A percentile compares a stretch with the other conserved stretches of the same genome.
Conservation (phyloP, 2,888 invertebrate genomes). For the Yponomeuta cagnagella region DNA sequence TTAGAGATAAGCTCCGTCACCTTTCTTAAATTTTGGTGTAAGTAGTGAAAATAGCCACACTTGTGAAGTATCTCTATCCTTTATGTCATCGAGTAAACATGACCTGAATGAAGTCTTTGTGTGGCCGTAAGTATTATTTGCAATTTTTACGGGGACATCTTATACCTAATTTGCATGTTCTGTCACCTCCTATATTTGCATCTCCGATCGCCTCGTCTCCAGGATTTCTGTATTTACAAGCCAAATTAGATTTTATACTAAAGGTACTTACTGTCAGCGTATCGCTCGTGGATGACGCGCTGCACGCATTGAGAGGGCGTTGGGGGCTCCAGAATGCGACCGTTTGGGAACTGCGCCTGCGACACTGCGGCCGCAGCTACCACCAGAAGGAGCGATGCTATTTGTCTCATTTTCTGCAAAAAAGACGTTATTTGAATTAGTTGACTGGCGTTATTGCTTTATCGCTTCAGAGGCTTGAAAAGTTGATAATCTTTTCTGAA, state of each 20-base stretch:
- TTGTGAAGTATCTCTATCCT: too few relatives aligned
- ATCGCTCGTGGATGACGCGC: conserved; percentile 82
- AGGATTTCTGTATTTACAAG: background rate
- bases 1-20: background rate
- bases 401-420: conserved; percentile 48
- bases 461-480: too few relatives aligned
- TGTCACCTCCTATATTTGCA: too few relatives aligned
- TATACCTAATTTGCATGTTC: too few relatives aligned
- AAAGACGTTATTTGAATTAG: conserved; percentile 23
- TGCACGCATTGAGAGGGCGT: conserved; percentile 85
- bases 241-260: background rate
- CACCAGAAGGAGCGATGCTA: conserved; percentile 34
- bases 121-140: too few relatives aligned
- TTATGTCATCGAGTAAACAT: too few relatives aligned
- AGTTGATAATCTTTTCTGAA: background rate
- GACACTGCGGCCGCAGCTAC: conserved; percentile 42
- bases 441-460: background rate
- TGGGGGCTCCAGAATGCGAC: conserved; percentile 86
- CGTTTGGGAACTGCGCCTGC: conserved; percentile 83
- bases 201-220: too few relatives aligned
- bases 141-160: too few relatives aligned
- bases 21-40: too few relatives aligned
- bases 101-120: too few relatives aligned
- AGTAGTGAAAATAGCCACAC: too few relatives aligned
- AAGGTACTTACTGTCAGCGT: conserved; percentile 80